Evolutionary conservation across 1,140 invertebrate genomes (phyloP).

Genomic region (Steinernema khuongi): DNA sequence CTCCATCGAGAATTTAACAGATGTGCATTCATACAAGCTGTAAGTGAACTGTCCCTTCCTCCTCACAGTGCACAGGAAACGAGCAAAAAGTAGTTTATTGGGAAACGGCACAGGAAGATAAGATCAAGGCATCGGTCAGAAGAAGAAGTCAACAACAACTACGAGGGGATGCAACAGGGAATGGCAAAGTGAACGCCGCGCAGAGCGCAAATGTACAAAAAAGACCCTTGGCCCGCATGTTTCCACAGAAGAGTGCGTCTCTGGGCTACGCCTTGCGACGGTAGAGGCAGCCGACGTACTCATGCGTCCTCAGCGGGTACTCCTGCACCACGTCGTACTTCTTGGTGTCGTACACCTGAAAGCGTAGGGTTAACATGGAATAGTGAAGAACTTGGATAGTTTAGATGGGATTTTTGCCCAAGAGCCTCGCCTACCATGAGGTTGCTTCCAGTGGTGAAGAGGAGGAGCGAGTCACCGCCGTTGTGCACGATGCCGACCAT

Average conservation of each 20-base stretch:
- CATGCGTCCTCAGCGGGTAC: constrained; percentile 30
- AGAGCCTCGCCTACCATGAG: constrained; percentile 23
- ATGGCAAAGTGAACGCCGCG: neutral
- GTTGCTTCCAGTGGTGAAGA: constrained; percentile 31
- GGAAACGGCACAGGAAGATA: neutral
- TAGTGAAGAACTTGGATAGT: neutral
- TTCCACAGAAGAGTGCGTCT: neutral
- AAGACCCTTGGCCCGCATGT: neutral
- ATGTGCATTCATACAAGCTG: neutral
- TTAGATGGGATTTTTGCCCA: neutral
- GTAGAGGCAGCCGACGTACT: constrained; percentile 36
- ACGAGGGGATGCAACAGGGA: neutral
- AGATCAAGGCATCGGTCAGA: neutral
- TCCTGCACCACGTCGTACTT: constrained; percentile 37
- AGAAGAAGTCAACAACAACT: neutral
- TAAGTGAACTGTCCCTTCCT: neutral
- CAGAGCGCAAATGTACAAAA: neutral
- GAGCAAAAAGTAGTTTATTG: constrained; percentile 1
- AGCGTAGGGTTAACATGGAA: neutral
- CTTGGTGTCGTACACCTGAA: constrained; percentile 38
- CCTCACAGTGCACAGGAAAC: neutral
- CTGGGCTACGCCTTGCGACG: neutral
- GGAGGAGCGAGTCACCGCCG: constrained; percentile 27
- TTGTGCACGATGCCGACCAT: constrained; percentile 33
- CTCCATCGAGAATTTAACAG: neutral